These are phyloP conservation scores for Scolanthus callimorphus DNA, from an alignment of 92 coral and sea anemone species.

Conservation along the genomic window DNA sequence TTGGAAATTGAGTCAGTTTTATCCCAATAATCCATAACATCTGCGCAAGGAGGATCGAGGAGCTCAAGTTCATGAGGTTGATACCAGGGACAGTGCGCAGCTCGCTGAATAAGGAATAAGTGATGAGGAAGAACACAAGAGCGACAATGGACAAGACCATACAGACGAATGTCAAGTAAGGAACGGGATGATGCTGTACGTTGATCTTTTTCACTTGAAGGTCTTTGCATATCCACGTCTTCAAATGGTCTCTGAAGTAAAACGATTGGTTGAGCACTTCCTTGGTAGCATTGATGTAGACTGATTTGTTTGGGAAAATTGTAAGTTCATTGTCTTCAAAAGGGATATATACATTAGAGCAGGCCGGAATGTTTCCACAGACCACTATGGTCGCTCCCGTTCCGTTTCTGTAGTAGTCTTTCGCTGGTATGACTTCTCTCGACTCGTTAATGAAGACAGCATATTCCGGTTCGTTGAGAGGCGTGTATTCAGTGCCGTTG, in stretches of 20 bases:
- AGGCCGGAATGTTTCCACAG: neutral
- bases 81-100: conserved; percentile 66
- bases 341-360: conserved; percentile 18
- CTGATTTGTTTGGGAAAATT: conserved; percentile 21
- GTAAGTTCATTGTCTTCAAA: conserved; percentile 12
- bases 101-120: conserved; percentile 50
- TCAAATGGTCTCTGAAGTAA: conserved; percentile 18
- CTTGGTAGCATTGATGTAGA: conserved; percentile 26
- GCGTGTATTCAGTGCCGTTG: conserved; percentile 14
- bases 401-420: conserved; percentile 18
- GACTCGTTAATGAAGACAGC: conserved; percentile 20
- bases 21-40: conserved; percentile 37
- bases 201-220: neutral
- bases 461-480: neutral
- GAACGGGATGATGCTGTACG: neutral
- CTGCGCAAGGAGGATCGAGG: conserved; percentile 28
- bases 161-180: conserved; percentile 8
- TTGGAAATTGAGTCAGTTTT: conserved; percentile 19
- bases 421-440: conserved; percentile 6
- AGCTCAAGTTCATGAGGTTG: conserved; percentile 38
- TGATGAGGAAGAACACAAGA: conserved; percentile 32
- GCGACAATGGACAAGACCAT: conserved; percentile 19
- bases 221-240: conserved; percentile 7
- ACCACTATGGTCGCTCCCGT: conserved; percentile 1
- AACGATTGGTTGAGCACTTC: conserved; percentile 3